A percentile compares a stretch with the other conserved stretches of the same genome.
phyloP scores from a whole-genome alignment of 2,797 vertebrate genomes.

The Sebastes paucispinis region DNA sequence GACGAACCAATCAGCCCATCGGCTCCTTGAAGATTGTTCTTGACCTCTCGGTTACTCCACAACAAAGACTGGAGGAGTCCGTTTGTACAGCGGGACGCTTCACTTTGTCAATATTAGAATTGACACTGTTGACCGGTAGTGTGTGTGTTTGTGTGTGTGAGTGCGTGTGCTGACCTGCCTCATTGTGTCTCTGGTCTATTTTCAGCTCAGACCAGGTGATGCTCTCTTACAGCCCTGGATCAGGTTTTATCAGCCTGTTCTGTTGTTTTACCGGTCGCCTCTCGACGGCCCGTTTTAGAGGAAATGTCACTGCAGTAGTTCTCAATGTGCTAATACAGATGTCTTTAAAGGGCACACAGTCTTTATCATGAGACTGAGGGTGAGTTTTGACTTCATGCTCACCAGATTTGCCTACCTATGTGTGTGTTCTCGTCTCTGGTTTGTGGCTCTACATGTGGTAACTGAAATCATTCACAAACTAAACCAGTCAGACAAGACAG shows the following conservation, averaged over 20 bases:
- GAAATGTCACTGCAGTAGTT: neutral
- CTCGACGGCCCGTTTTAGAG: neutral
- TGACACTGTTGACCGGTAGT: neutral
- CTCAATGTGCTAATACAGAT: neutral
- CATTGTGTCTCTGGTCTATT: neutral
- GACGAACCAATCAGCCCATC: constrained; percentile 15
- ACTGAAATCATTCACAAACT: too few species aligned
- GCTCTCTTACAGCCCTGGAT: neutral
- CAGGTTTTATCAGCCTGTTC: neutral
- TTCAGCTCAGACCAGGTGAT: neutral
- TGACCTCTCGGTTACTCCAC: constrained; percentile 1
- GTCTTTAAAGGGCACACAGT: neutral
- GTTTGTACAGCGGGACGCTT: neutral
- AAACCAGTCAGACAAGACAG: neutral
- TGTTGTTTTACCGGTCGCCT: neutral
- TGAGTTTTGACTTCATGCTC: neutral
- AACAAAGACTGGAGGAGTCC: neutral
- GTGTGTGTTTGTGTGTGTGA: neutral
- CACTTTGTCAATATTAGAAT: neutral
- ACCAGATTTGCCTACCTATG: neutral
- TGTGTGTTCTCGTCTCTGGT: too few species aligned
- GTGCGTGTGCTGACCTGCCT: neutral
- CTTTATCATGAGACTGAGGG: neutral
- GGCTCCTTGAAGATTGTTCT: neutral
- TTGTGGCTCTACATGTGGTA: too few species aligned